Percentiles rank a stretch among this genome's conserved stretches.
Conservation (phyloP, 2,113 vertebrate species). For the Muntiacus muntjak region DNA sequence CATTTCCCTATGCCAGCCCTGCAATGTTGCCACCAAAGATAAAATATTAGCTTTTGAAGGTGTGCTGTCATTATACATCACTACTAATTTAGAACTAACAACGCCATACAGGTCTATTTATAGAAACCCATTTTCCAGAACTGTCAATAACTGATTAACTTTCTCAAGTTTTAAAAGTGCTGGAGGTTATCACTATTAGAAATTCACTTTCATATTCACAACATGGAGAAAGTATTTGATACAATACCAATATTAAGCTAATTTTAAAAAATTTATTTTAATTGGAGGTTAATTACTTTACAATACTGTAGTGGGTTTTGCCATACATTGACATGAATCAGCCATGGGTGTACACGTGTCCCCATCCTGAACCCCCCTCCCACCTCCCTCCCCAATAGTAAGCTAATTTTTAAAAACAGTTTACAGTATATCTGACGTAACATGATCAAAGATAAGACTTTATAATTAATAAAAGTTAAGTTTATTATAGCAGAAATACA, state of each 20-base stretch:
- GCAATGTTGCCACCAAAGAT: background rate
- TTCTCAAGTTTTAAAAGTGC: background rate
- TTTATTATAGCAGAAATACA: background rate
- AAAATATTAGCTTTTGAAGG: conserved; percentile 21
- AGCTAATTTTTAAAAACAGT: background rate
- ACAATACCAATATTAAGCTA: background rate
- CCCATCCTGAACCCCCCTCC: too few relatives aligned
- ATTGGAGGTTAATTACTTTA: too few relatives aligned
- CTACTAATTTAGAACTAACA: conserved; percentile 32
- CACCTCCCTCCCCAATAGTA: background rate
- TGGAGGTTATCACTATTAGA: background rate
- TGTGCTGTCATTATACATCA: background rate
- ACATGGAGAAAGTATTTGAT: background rate
- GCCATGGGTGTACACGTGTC: too few relatives aligned
- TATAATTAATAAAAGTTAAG: background rate
- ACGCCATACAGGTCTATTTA: background rate
- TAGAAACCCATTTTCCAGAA: background rate
- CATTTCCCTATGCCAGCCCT: background rate
- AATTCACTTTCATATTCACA: conserved; percentile 7
- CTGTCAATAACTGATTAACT: background rate
- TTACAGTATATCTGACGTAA: background rate
- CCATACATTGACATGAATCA: too few relatives aligned
- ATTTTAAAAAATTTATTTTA: background rate
- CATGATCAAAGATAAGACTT: background rate
- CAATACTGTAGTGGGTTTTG: too few relatives aligned